phyloP scores from a whole-genome alignment of 1,140 invertebrate species.

The Ooceraea biroi region DNA sequence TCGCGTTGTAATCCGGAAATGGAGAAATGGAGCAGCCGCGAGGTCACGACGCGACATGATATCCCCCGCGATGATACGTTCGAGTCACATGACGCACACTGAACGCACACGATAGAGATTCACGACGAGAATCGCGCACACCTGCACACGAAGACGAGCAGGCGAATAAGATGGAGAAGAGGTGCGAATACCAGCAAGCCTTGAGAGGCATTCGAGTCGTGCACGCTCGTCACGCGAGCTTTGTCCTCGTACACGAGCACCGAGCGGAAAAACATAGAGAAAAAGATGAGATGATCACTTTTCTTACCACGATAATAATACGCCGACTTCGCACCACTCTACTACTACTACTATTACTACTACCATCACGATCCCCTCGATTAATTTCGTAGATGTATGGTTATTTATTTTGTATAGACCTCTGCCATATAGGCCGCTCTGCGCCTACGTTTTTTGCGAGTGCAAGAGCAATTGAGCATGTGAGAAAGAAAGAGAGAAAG shows the following conservation, averaged over 20 bases:
- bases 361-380: conserved; percentile 22
- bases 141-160: conserved; percentile 53
- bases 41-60: conserved; percentile 64
- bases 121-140: conserved; percentile 65
- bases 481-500: conserved; percentile 46
- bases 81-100: conserved; percentile 66
- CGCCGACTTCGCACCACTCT: conserved; percentile 63
- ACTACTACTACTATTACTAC: conserved; percentile 41
- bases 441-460: conserved; percentile 60
- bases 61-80: conserved; percentile 66
- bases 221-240: conserved; percentile 31
- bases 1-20: conserved; percentile 47
- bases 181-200: conserved; percentile 12
- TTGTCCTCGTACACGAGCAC: conserved; percentile 49
- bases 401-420: conserved; percentile 85
- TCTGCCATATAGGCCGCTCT: conserved; percentile 76
- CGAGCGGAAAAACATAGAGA: conserved; percentile 1
- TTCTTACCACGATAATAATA: conserved; percentile 57
- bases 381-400: conserved; percentile 76
- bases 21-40: conserved; percentile 50
- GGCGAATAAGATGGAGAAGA: conserved; percentile 20
- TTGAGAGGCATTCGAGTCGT: conserved; percentile 44
- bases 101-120: conserved; percentile 69
- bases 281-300: conserved; percentile 36
- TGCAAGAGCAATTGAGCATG: conserved; percentile 57